Conservation (phyloP, 1,140 invertebrate species). For the Epicauta chinensis region DNA sequence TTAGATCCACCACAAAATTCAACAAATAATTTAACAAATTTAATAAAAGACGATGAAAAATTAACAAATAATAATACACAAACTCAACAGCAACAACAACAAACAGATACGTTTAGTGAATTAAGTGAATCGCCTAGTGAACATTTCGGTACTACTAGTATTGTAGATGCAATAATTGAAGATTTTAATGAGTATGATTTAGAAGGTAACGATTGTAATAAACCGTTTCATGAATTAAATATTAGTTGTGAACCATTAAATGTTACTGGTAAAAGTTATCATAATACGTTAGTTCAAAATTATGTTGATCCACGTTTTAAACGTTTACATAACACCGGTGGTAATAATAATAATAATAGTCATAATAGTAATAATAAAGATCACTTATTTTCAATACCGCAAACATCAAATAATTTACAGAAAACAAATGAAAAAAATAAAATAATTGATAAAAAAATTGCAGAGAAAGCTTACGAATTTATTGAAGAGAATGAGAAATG, state of each 20-base stretch:
- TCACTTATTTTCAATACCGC: constrained; percentile 37
- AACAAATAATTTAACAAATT: constrained; percentile 12
- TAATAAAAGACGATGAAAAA: constrained; percentile 30
- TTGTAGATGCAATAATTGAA: constrained; percentile 40
- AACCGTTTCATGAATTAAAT: constrained; percentile 43
- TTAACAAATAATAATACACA: background rate
- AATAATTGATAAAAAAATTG: constrained; percentile 49
- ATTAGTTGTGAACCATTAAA: constrained; percentile 43
- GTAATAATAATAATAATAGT: too few relatives aligned
- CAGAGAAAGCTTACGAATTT: constrained; percentile 78
- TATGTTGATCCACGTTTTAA: constrained; percentile 40
- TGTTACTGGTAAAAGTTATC: constrained; percentile 41
- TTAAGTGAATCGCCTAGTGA: constrained; percentile 38
- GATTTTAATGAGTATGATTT: constrained; percentile 42
- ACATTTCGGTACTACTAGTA: constrained; percentile 35
- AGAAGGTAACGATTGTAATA: constrained; percentile 38
- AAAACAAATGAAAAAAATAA: constrained; percentile 39
- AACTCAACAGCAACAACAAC: too few relatives aligned
- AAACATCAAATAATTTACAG: constrained; percentile 26
- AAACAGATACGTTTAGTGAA: constrained; percentile 37
- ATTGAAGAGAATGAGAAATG: constrained; percentile 75
- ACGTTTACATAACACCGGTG: constrained; percentile 32
- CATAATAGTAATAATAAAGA: too few relatives aligned
- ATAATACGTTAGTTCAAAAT: constrained; percentile 41
- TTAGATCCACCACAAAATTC: constrained; percentile 21